Conservation (phyloP, 2,797 vertebrate genomes). For the Sparus aurata region DNA sequence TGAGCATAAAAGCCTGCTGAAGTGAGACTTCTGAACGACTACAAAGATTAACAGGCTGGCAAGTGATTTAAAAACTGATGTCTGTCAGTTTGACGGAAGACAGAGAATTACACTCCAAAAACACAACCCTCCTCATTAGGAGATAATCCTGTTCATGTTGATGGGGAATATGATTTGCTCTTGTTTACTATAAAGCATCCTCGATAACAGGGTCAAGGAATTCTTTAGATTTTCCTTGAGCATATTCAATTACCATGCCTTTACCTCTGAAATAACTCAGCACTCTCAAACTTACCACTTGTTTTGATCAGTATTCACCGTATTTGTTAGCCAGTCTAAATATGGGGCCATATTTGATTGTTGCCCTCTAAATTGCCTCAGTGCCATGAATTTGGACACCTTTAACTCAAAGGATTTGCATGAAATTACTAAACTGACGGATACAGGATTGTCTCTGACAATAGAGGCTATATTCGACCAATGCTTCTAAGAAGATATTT, state of each 20-base stretch:
- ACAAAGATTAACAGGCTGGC: conserved; percentile 3
- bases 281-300: conserved; percentile 26
- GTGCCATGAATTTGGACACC: conserved; percentile 50
- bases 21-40: conserved; percentile 4
- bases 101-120: neutral
- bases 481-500: conserved; percentile 66
- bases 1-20: neutral
- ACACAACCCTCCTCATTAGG: neutral
- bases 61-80: neutral
- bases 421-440: conserved; percentile 69
- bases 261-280: conserved; percentile 20
- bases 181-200: neutral
- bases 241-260: neutral
- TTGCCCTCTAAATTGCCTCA: conserved; percentile 62
- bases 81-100: neutral
- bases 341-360: conserved; percentile 48
- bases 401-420: conserved; percentile 75
- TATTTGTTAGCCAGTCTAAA: conserved; percentile 39
- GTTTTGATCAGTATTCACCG: conserved; percentile 52
- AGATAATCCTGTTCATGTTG: conserved; percentile 7
- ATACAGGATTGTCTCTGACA: conserved; percentile 65
- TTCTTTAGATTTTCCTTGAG: neutral
- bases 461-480: conserved; percentile 59
- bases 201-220: conserved; percentile 22
- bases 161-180: neutral